Evolutionary conservation across 2,888 invertebrate genomes (phyloP), one percentile per base, ranked within the genome.

Genomic region (Adela reaumurella): DNA sequence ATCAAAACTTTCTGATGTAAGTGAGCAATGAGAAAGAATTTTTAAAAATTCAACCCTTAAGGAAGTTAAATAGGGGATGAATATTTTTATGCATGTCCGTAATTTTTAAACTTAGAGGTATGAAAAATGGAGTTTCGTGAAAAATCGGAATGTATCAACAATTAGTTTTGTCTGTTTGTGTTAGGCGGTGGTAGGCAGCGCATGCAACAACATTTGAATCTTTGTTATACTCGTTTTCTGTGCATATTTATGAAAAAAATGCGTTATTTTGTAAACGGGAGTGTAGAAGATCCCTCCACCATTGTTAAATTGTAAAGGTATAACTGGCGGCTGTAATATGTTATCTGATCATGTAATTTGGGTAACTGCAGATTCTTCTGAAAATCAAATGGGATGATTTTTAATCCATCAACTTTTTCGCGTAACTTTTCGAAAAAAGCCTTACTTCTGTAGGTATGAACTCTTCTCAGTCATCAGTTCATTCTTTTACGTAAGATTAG

Each of bases 131-230:
- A n/a, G n/a, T n/a, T n/a, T n/a, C n/a, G 48, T 43, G n/a, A 51
- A n/a, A n/a, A 51, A 24, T 11, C 35, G n/a, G 18, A 49, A 24
- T 11, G 10, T 35, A 2, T 20, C 46, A 17, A 51, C 19, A 19
- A n/a, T 45, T 45, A 24, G 8, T 24, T 6, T 24, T 24, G 5
- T 24, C 24, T 6, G 10, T 8, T 1, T 17, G 17, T 41, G 41
- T 48, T 43, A n/a, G 49, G 16, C 50, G 46, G 47, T 59, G 53
- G 46, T 50, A 57, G 17, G 62, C 52, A 14, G 57, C 55, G 17
- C 59, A 58, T 6, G 58, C 50, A 46, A 63, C 61, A 53, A 59
- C 55, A 49, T 58, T 59, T 1, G 60, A 58, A 8, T 57, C 57
- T 56, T 63, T 62, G 17, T 43, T 43, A 50, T 43, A 51, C 24